These are phyloP conservation scores for Thysanoteuthis rhombus DNA, from an alignment of 2,888 invertebrate species.

Conservation along the genomic window DNA sequence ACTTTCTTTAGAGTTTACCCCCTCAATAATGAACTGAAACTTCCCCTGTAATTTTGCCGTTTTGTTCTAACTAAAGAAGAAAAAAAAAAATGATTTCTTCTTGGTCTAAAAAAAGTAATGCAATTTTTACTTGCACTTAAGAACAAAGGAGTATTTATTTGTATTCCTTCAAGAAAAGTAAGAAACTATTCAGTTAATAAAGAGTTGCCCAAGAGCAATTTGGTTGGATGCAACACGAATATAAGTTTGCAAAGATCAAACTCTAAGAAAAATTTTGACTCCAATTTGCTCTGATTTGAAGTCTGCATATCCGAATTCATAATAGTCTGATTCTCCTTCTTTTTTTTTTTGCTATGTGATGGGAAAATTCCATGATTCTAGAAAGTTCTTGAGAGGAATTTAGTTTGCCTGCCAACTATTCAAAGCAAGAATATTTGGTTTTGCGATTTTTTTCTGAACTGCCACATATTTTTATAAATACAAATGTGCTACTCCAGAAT, in stretches of 20 bases:
- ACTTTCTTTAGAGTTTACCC: background rate
- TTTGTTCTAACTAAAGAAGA: background rate
- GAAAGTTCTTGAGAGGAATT: background rate
- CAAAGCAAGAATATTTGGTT: background rate
- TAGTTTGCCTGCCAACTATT: background rate
- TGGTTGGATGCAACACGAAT: background rate
- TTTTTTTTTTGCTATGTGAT: background rate
- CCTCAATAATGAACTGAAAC: background rate
- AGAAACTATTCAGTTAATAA: background rate
- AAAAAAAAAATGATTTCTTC: background rate
- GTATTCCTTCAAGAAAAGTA: background rate
- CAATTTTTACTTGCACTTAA: background rate
- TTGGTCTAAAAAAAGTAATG: background rate
- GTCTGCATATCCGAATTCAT: background rate
- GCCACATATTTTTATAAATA: too few species aligned
- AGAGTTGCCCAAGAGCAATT: background rate
- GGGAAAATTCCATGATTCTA: background rate
- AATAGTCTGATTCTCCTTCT: background rate
- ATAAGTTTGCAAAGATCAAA: background rate
- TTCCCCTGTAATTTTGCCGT: background rate
- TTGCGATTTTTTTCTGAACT: background rate
- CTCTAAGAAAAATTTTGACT: background rate
- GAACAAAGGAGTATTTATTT: background rate
- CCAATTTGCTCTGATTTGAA: background rate
- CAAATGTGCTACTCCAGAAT: too few species aligned